Evolutionary conservation across 2,113 vertebrate species (phyloP), one percentile per base, ranked within the genome.

Genomic region (Laticauda laticaudata): DNA sequence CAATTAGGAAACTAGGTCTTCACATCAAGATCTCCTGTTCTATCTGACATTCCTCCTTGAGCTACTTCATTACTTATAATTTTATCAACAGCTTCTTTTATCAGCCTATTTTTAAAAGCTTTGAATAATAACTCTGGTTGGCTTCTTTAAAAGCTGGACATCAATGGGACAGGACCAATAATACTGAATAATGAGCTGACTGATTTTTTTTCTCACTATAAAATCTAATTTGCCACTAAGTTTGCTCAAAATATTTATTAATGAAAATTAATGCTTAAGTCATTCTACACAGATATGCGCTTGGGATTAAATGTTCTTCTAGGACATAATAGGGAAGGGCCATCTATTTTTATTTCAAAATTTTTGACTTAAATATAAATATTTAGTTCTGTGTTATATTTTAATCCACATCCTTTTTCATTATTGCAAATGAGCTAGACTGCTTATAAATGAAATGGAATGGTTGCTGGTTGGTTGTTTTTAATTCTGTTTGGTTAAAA

Each of bases 1-100:
- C 97, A 98, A 98, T 98, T 98, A 98, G 97, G 97, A 96, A 97
- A 96, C 94, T 93, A 95, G 97, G 95, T 96, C 97, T 98, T 97
- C 97, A 97, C 94, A 97, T 94, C 94, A 95, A 96, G 98, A 96
- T 96, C 96, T 97, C 92, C 95, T 94, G 88, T 95, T 95, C 1
- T 0, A 90, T 96, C 95, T 97, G 96, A 96, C 96, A 97, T 97
- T 97, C 94, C 92, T 97, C 92, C 95, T 93, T 93, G 45, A 69
- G 96, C 95, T 96, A 96, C 96, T 97, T 97, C 96, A 97, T 97
- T 96, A 95, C 95, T 97, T 97, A 91, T 90, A 95, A 96, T 97
- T 98, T 97, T 91, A 94, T 96, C 93, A 95, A 95, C 92, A 93
- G 95, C 94, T 97, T 96, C 95, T 96, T 93, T 96, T 96, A 2